Conservation (phyloP, 2,113 vertebrate genomes). For the Taurulus bubalis region DNA sequence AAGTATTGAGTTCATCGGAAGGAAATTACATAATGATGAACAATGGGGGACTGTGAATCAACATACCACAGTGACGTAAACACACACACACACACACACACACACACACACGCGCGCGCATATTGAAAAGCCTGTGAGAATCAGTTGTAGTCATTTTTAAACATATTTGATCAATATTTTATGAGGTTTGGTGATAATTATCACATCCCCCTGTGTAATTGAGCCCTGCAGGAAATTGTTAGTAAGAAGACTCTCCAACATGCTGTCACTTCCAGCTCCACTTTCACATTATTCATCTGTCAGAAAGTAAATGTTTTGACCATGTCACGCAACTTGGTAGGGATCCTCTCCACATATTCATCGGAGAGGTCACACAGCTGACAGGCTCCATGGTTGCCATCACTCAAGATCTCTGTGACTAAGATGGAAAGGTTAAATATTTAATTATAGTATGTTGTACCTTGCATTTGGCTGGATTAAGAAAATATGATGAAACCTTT, state of each 20-base stretch:
- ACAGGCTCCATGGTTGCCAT: not conserved
- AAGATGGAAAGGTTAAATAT: not conserved
- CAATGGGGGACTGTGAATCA: constrained; percentile 47
- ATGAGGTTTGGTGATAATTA: constrained; percentile 47
- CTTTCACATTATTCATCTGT: not conserved
- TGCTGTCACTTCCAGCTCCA: not conserved
- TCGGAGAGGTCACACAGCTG: not conserved
- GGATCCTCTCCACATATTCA: not conserved
- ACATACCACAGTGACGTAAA: constrained; percentile 28
- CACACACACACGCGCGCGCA: constrained; percentile 8
- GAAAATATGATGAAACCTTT: not conserved
- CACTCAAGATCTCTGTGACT: not conserved
- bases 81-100: constrained; percentile 10
- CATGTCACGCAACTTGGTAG: not conserved
- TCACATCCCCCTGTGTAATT: constrained; percentile 8
- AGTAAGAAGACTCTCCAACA: constrained; percentile 3
- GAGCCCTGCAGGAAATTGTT: constrained; percentile 7
- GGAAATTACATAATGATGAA: constrained; percentile 61
- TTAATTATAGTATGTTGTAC: not conserved
- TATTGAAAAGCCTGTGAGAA: constrained; percentile 25
- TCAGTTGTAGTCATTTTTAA: constrained; percentile 27
- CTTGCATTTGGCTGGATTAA: not conserved
- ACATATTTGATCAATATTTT: constrained; percentile 54
- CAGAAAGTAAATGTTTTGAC: constrained; percentile 1
- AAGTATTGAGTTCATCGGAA: constrained; percentile 66